Evolutionary conservation across 2,797 vertebrate genomes (phyloP).

Genomic region (Emydoidea blandingii): DNA sequence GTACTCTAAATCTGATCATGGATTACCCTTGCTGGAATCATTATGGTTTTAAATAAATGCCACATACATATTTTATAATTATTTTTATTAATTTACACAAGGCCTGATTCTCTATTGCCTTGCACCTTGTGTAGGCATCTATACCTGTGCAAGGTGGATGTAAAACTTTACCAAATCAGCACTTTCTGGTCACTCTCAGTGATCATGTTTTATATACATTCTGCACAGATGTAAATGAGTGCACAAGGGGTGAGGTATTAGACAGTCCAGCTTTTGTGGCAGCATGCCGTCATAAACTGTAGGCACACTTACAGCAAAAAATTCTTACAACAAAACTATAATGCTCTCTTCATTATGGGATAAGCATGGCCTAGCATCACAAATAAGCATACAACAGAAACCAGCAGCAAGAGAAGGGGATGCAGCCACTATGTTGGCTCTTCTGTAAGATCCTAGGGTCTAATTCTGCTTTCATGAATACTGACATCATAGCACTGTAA

Average conservation of each 20-base stretch:
- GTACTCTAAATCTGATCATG: constrained; percentile 52
- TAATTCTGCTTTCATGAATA: background rate
- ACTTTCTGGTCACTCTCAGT: background rate
- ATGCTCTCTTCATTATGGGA: background rate
- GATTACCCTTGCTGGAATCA: constrained; percentile 43
- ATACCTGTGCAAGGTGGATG: background rate
- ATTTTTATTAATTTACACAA: constrained; percentile 53
- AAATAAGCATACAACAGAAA: background rate
- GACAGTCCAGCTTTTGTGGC: background rate
- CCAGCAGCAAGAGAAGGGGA: background rate
- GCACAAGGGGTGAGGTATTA: background rate
- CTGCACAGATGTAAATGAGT: background rate
- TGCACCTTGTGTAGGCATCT: accelerated
- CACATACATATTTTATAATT: constrained; percentile 46
- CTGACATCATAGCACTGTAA: background rate
- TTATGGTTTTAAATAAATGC: constrained; percentile 41
- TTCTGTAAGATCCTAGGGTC: background rate
- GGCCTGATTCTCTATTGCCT: background rate
- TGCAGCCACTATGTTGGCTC: background rate
- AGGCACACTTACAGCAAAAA: background rate
- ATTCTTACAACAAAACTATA: background rate
- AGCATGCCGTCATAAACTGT: background rate
- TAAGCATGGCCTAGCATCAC: background rate
- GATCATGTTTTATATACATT: background rate
- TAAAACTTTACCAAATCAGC: background rate